phyloP scores from a whole-genome alignment of 2,113 vertebrate species.

The Nyctibius bracteatus region DNA sequence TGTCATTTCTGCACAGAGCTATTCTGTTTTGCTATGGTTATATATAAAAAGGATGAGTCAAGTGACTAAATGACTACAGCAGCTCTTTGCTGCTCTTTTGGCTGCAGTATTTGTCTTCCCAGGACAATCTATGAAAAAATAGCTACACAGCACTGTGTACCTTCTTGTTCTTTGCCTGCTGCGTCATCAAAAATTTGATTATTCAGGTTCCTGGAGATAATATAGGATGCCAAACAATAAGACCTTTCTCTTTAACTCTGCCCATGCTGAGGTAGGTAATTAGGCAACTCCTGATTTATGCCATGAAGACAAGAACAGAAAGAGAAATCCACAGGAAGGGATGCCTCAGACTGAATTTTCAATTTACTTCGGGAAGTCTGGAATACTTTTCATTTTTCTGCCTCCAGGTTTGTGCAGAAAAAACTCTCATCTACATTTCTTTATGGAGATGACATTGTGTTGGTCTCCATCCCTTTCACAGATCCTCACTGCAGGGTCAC shows the following conservation, averaged over 20 bases:
- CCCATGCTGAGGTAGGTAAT: slow-evolving; percentile 1
- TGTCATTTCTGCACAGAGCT: neutral
- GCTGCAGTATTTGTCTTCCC: neutral
- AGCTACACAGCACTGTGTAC: neutral
- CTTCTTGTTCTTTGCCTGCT: neutral
- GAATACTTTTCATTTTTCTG: neutral
- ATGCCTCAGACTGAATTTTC: neutral
- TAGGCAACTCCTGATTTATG: neutral
- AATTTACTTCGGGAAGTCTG: slow-evolving; percentile 16
- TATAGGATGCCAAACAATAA: neutral
- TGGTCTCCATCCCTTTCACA: neutral
- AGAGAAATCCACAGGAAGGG: neutral
- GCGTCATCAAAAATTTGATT: slow-evolving; percentile 8
- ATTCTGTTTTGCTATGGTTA: neutral
- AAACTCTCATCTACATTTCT: neutral
- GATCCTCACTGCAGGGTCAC: neutral
- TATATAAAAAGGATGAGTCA: neutral
- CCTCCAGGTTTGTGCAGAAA: neutral
- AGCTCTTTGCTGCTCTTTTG: neutral
- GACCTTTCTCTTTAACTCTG: neutral
- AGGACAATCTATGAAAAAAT: neutral
- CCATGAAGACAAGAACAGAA: slow-evolving; percentile 12
- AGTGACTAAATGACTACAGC: neutral
- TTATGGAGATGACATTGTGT: neutral
- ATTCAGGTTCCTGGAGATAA: neutral